These are phyloP conservation scores for Dendroctonus valens DNA, from an alignment of 1,140 invertebrate genomes.

Conservation along the genomic window DNA sequence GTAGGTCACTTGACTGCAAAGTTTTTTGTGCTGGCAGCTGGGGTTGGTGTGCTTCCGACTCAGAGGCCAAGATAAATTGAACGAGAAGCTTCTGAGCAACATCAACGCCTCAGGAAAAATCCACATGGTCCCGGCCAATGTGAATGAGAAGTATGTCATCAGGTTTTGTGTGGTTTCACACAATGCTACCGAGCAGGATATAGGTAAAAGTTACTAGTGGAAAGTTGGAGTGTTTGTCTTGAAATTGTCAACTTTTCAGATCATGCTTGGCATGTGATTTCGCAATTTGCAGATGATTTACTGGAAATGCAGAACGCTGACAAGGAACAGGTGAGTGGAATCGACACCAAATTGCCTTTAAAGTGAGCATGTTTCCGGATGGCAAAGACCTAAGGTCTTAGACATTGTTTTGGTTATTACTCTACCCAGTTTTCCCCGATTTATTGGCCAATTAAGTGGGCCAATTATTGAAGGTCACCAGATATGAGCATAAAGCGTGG, in stretches of 20 bases:
- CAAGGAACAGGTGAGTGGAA: slow-evolving; percentile 56
- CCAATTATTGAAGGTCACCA: no score
- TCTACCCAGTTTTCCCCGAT: background rate
- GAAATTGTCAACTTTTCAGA: slow-evolving; percentile 54
- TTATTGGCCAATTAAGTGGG: no score
- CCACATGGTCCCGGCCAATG: slow-evolving; percentile 94
- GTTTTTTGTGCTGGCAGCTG: slow-evolving; percentile 56
- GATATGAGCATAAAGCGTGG: no score
- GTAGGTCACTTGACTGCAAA: background rate
- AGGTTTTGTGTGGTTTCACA: slow-evolving; percentile 94
- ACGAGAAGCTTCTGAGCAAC: slow-evolving; percentile 88
- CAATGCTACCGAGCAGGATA: slow-evolving; percentile 83
- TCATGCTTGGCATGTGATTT: slow-evolving; percentile 88
- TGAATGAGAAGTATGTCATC: slow-evolving; percentile 90
- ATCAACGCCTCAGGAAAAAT: slow-evolving; percentile 96
- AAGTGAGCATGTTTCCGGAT: no score
- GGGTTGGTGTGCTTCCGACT: slow-evolving; percentile 83
- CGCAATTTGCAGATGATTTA: slow-evolving; percentile 78
- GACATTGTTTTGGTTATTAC: background rate
- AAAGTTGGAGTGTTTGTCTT: no score
- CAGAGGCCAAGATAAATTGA: slow-evolving; percentile 83
- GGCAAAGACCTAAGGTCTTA: no score
- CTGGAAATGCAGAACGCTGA: slow-evolving; percentile 64
- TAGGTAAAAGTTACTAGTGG: slow-evolving; percentile 58
- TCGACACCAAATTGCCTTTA: background rate